These are phyloP conservation scores for Microtus obscurus DNA, from an alignment of 2,797 vertebrate species.

Conservation along the genomic window DNA sequence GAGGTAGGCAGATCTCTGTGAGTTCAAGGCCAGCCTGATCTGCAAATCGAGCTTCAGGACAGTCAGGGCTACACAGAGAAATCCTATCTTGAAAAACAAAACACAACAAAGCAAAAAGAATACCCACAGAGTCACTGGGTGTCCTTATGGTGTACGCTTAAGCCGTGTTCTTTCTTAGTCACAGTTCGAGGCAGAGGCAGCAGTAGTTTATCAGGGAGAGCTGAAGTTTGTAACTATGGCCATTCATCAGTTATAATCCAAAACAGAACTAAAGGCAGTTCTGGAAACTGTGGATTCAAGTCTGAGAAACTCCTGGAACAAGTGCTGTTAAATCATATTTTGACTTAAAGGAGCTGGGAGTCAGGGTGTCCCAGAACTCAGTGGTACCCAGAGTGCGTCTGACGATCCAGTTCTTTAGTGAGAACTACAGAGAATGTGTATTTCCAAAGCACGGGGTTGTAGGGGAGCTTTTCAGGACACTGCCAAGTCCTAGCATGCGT, in stretches of 20 bases:
- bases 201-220: neutral
- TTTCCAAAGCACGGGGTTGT: neutral
- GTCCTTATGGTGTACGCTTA: neutral
- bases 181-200: neutral
- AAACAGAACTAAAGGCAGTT: neutral
- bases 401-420: neutral
- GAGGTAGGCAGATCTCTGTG: neutral
- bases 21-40: neutral
- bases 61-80: neutral
- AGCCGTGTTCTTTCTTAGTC: neutral
- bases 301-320: neutral
- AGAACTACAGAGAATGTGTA: neutral
- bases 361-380: neutral
- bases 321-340: neutral
- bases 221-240: neutral
- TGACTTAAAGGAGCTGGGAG: neutral
- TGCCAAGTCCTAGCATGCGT: neutral
- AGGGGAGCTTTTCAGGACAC: neutral
- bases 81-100: neutral
- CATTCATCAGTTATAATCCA: neutral
- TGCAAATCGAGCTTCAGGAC: neutral
- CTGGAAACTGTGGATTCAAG: neutral
- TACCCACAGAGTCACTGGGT: neutral
- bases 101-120: neutral
- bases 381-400: neutral